phyloP scores from a whole-genome alignment of 2,888 invertebrate species.

The Noctua janthe region DNA sequence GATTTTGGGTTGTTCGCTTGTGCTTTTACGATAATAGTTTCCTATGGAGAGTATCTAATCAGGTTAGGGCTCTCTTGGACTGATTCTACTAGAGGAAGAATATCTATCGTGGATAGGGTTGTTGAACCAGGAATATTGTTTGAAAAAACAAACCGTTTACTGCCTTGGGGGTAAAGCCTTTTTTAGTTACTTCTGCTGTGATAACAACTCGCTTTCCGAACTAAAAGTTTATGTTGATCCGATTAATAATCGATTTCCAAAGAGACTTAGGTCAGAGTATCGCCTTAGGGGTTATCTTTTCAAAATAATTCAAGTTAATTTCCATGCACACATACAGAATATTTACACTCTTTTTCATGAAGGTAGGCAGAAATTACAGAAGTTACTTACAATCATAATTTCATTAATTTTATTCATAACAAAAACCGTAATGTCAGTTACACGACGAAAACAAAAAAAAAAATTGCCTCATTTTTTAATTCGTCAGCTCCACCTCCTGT shows the following conservation, averaged over 20 bases:
- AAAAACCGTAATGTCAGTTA: too few relatives aligned
- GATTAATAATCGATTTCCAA: conserved; percentile 27
- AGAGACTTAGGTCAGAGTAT: not conserved
- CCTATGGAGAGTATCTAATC: conserved; percentile 7
- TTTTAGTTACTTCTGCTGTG: not conserved
- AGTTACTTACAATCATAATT: not conserved
- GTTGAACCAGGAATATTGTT: conserved; percentile 13
- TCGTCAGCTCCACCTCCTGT: not conserved
- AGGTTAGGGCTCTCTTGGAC: conserved; percentile 1
- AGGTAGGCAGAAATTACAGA: not conserved
- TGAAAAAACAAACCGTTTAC: conserved; percentile 37
- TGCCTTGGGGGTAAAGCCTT: conserved; percentile 18
- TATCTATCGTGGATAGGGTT: not conserved
- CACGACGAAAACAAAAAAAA: too few relatives aligned
- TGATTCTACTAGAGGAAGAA: not conserved
- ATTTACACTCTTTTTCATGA: not conserved
- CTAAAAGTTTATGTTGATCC: conserved; percentile 39
- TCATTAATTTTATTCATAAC: not conserved
- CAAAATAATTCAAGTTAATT: not conserved
- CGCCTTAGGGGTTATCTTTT: conserved; percentile 1
- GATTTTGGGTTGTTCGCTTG: conserved; percentile 31
- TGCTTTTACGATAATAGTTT: conserved; percentile 49
- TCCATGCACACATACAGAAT: not conserved
- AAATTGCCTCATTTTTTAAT: not conserved
- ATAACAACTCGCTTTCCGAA: conserved; percentile 28